Evolutionary conservation across 2,797 vertebrate genomes (phyloP).

Genomic region (Nyctalus aviator): DNA sequence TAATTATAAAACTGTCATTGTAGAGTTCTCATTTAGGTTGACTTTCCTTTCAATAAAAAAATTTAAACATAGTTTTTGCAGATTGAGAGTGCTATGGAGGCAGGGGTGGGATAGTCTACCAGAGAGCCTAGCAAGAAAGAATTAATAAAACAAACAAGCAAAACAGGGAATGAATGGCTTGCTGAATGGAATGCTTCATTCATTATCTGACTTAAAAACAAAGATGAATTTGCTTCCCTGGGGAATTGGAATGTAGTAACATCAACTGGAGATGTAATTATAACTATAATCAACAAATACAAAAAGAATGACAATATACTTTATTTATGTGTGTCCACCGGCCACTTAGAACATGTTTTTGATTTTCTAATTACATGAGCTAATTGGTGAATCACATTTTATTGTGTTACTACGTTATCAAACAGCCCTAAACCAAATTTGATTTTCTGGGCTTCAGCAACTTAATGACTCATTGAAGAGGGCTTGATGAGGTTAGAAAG

Average conservation of each 20-base stretch:
- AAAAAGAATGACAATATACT: background rate
- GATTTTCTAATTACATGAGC: conserved; percentile 71
- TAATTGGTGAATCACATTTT: conserved; percentile 77
- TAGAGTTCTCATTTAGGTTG: background rate
- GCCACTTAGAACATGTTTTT: conserved; percentile 45
- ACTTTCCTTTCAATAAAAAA: background rate
- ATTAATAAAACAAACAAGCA: background rate
- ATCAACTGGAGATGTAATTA: conserved; percentile 5
- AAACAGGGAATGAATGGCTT: background rate
- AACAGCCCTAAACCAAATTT: conserved; percentile 65
- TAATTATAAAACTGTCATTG: background rate
- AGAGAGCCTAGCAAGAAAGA: background rate
- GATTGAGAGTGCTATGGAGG: background rate
- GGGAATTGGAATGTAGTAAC: background rate
- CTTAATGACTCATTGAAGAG: conserved; percentile 70
- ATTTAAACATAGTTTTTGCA: background rate
- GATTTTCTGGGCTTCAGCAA: conserved; percentile 70
- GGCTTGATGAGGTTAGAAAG: conserved; percentile 61
- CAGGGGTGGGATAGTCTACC: background rate
- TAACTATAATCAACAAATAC: background rate
- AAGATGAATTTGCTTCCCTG: background rate
- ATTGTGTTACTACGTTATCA: conserved; percentile 62
- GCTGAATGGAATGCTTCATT: background rate
- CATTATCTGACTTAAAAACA: conserved; percentile 12
- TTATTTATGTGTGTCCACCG: background rate